Evolutionary conservation across 2,888 invertebrate genomes (phyloP), one percentile per base, ranked within the genome.

Genomic region (Eubasilissa splendida): DNA sequence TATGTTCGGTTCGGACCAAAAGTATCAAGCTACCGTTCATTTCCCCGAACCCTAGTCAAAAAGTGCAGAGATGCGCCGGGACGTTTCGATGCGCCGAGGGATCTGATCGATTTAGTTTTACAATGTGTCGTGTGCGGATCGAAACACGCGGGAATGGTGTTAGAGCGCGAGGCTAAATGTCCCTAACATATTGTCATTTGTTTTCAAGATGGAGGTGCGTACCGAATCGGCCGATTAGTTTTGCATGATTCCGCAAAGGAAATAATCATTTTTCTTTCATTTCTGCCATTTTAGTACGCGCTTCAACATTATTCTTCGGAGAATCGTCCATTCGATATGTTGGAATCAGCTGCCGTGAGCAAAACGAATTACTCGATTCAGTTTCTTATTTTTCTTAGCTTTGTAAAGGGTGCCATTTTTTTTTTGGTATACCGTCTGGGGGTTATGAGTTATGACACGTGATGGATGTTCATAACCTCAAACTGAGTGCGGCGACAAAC

Each of bases 271-370:
- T 75, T 76, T 70, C 63, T 79, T 65, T 42, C 65, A 73, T 65
- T 42, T 77, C 77, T 42, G 73, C 53, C 60, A 66, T 77, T 77
- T 58, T 56, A 59, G 77, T 76, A 31, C 66, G 42, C 71, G 14
- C 54, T 10, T 54, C 10, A 54, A 11, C 22, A 50, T 52, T 63
- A 81, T 77, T 52, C 79, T 79, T 75, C 53, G 70, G 79, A 76
- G 76, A 81, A 78, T 65, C 66, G 59, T 33, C 73, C 71, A 79
- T 82, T 81, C 70, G 75, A 79, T 73, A 66, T 82, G 58, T 68
- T 63, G 73, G 59, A 80, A 80, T 83, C 83, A 83, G 83, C 83
- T 83, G 83, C 79, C 80, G 50, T n/a, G 33, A 79, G 83, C 83
- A 83, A 66, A 82, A 53, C 83, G 82, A 83, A 83, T 83, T 76